Evolutionary conservation across 92 coral and sea anemone species (phyloP).

Genomic region (Paragorgia papillata): DNA sequence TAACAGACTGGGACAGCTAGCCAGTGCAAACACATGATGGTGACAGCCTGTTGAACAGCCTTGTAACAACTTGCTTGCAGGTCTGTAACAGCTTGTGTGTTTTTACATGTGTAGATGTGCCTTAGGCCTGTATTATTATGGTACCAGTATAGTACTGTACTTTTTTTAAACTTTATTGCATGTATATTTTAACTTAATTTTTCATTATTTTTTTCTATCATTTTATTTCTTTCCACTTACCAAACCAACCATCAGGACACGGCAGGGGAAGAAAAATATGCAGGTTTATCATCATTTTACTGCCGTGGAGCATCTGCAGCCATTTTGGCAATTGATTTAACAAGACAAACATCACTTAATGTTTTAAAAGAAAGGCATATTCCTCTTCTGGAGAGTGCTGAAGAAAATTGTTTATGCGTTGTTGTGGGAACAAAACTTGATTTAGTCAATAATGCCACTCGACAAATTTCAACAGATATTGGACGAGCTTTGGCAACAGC

Average conservation of each 20-base stretch:
- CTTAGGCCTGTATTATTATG: too few relatives aligned
- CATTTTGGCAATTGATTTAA: conserved; percentile 86
- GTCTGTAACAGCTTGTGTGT: too few relatives aligned
- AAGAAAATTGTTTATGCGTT: conserved; percentile 81
- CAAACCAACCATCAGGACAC: conserved; percentile 69
- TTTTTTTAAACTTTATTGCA: too few relatives aligned
- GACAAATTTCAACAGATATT: conserved; percentile 59
- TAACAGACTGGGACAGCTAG: too few relatives aligned
- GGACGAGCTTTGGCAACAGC: conserved; percentile 74
- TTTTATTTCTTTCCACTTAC: background rate
- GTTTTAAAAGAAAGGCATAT: conserved; percentile 75
- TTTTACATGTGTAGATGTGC: too few relatives aligned
- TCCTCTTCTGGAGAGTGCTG: conserved; percentile 83
- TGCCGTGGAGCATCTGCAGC: conserved; percentile 99
- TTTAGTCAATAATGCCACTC: conserved; percentile 61
- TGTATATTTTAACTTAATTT: background rate
- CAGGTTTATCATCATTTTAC: conserved; percentile 90
- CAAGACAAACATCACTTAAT: conserved; percentile 60
- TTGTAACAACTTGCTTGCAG: too few relatives aligned
- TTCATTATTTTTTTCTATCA: background rate
- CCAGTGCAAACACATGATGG: too few relatives aligned
- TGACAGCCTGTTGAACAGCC: too few relatives aligned
- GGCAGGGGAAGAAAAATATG: conserved; percentile 94
- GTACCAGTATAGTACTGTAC: too few relatives aligned
- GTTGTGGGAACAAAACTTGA: conserved; percentile 88